Evolutionary conservation across 2,888 invertebrate genomes (phyloP), one percentile per base, ranked within the genome.

Genomic region (Drosophila differens): DNA sequence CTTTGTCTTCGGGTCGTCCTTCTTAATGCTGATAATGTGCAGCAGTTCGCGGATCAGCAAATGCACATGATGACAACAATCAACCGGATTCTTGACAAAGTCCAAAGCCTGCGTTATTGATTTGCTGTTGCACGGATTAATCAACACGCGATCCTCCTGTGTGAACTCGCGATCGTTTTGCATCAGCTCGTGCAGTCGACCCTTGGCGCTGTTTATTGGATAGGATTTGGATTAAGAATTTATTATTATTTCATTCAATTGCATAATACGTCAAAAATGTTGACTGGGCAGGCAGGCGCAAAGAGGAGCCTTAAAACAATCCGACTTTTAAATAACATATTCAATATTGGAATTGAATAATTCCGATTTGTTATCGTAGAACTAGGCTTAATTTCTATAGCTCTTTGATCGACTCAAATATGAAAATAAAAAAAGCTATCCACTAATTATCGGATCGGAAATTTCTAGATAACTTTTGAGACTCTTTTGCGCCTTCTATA

Each of bases 31-130:
- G 51, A 99, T 98, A 69, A 98, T 96, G 80, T 96, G 96, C 94
- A 98, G 96, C 41, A 99, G 94, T 70, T 97, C 96, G 85, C 97
- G 96, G 78, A 99, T 98, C 69, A 99, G 95, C 64, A 95, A 94
- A 91, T 98, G 97, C 41, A 99, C 98, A 91, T 97, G 96, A 83
- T 97, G 96, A 93, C 99, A 99, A 94, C 98, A 98, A 85, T 96
- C 96, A 51, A 97, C 97, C 0, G 99, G 99, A 94, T 99, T 99
- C 94, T 98, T 97, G 0, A 99, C 98, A 93, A 98, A 98, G 91
- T 98, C 97, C 94, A 99, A 94, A 2, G 99, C 99, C 83, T 97
- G 96, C 76, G 96, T 95, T 81, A 99, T 97, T 85, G 99, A 98
- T 61, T 97, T 95, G n/a, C 98, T 97, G 74, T 96, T 95, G 85